A percentile compares a stretch with the other conserved stretches of the same genome.
phyloP scores from a whole-genome alignment of 2,797 vertebrate genomes.

The Pipistrellus pipistrellus region DNA sequence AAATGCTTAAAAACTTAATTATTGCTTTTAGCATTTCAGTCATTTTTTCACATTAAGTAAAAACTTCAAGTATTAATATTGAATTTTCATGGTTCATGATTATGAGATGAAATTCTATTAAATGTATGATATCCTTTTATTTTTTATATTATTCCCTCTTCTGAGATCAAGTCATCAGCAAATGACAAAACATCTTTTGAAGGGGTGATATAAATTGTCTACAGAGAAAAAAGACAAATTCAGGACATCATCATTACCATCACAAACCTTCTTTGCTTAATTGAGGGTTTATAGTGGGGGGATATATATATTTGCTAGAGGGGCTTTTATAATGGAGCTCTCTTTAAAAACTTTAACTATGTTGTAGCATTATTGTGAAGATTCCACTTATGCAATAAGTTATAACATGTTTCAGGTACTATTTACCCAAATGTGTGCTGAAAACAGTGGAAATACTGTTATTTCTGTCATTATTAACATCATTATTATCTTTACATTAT shows the following conservation, averaged over 20 bases:
- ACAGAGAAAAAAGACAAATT: slow-evolving; percentile 5
- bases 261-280: too few relatives aligned
- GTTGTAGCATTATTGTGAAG: background rate
- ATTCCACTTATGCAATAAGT: background rate
- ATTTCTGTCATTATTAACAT: background rate
- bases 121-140: slow-evolving; percentile 33
- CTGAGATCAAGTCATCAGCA: slow-evolving; percentile 44
- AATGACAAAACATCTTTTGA: slow-evolving; percentile 31
- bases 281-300: background rate
- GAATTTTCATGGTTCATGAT: slow-evolving; percentile 36
- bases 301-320: background rate
- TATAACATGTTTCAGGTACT: background rate
- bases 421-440: background rate
- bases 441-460: background rate
- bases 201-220: slow-evolving; percentile 15
- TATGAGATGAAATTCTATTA: background rate
- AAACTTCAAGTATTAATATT: slow-evolving; percentile 36
- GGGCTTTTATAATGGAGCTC: background rate
- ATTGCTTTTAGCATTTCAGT: background rate
- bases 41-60: slow-evolving; percentile 19
- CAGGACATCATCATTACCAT: background rate
- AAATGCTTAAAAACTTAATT: slow-evolving; percentile 39
- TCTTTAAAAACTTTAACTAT: background rate
- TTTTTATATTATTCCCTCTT: slow-evolving; percentile 50
- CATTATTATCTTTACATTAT: slow-evolving; percentile 30